Evolutionary conservation across 2,888 invertebrate genomes (phyloP).

Genomic region (Parochlus steinenii): DNA sequence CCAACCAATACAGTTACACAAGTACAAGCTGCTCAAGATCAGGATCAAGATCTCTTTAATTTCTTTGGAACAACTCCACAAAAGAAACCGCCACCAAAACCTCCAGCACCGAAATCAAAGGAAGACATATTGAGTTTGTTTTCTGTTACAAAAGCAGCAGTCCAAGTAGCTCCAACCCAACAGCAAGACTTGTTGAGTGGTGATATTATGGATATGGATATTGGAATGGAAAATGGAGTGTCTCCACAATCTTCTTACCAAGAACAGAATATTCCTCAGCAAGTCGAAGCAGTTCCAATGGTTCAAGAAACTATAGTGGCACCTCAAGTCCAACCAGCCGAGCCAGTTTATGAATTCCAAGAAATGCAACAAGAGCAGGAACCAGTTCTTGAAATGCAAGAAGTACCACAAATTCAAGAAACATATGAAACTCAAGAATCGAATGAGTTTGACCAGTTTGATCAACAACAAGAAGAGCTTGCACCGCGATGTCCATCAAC

Average conservation of each 20-base stretch:
- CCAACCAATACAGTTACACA: slow-evolving; percentile 16
- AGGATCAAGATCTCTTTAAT: slow-evolving; percentile 39
- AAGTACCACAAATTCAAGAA: slow-evolving; percentile 6
- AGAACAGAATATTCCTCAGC: slow-evolving; percentile 3
- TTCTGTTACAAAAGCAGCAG: slow-evolving; percentile 30
- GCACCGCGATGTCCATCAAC: slow-evolving; percentile 12
- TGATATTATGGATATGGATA: slow-evolving; percentile 26
- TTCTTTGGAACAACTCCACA: slow-evolving; percentile 29
- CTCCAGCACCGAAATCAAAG: slow-evolving; percentile 35
- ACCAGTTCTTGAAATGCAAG: slow-evolving; percentile 5
- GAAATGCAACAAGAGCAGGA: slow-evolving; percentile 19
- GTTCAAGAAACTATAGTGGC: not conserved
- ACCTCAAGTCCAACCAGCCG: not conserved
- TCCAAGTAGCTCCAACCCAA: slow-evolving; percentile 23
- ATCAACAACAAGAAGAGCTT: slow-evolving; percentile 1
- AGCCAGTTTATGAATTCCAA: not conserved
- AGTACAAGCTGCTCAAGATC: slow-evolving; percentile 18
- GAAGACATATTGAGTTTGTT: slow-evolving; percentile 44
- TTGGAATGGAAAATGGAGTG: not conserved
- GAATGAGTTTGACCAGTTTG: slow-evolving; percentile 1
- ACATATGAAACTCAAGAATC: slow-evolving; percentile 20
- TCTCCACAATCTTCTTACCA: no score
- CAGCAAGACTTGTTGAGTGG: slow-evolving; percentile 41
- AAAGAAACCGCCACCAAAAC: slow-evolving; percentile 33
- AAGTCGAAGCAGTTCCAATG: slow-evolving; percentile 4